A percentile compares a stretch with the other conserved stretches of the same genome.
Evolutionary conservation across 2,888 invertebrate species (phyloP).

Genomic region (Timema cristinae): DNA sequence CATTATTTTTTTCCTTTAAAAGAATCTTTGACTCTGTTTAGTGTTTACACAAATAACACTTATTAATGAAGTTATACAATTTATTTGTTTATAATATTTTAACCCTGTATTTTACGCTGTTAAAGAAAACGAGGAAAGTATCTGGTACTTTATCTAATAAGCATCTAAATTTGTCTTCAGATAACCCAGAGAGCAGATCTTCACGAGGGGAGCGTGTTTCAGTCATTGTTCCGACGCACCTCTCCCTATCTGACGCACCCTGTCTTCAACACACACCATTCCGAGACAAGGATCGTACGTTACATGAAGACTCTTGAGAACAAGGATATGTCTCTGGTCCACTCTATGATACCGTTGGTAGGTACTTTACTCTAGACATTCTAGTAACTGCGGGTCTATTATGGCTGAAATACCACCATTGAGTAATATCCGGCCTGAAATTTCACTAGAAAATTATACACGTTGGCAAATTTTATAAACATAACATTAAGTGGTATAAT

Average conservation of each 20-base stretch:
- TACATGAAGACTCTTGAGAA: slow-evolving; percentile 99
- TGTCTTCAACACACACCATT: slow-evolving; percentile 90
- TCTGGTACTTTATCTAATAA: no score
- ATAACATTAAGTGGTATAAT: background rate
- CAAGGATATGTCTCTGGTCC: slow-evolving; percentile 95
- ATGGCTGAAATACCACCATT: no score
- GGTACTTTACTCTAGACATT: slow-evolving; percentile 32
- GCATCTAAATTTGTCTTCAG: no score
- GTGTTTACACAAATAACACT: no score
- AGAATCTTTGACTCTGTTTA: no score
- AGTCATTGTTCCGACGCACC: slow-evolving; percentile 70
- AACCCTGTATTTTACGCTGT: no score
- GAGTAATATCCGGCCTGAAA: no score
- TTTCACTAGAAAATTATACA: no score
- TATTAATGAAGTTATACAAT: no score
- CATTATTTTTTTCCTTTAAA: no score
- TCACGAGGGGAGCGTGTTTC: slow-evolving; percentile 54
- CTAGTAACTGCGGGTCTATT: background rate
- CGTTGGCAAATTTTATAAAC: background rate
- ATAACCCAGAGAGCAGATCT: slow-evolving; percentile 40
- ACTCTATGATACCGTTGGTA: slow-evolving; percentile 97
- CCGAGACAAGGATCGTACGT: slow-evolving; percentile 89
- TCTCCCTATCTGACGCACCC: slow-evolving; percentile 83
- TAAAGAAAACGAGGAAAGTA: no score
- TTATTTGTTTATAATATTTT: no score